Base-by-base conservation (phyloP, 2,888 invertebrate species). In the Coleophora flavipennella region DNA sequence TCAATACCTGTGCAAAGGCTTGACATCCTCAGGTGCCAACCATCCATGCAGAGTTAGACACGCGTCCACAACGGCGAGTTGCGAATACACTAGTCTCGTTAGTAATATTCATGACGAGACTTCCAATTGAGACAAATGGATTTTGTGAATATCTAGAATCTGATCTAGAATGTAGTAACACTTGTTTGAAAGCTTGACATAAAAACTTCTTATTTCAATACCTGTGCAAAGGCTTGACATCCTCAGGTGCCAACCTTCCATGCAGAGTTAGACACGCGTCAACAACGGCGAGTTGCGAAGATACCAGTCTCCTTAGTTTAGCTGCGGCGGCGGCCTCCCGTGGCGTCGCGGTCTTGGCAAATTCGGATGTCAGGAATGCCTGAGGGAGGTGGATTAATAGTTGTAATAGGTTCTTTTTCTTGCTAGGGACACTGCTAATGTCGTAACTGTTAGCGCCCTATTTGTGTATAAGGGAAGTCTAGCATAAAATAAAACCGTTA, bases 171-270 rank as follows among this genome's bases (percentile, higher is more conserved):
- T n/a, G n/a, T n/a, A n/a, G n/a, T n/a, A n/a, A n/a, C n/a, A n/a
- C n/a, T n/a, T n/a, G n/a, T n/a, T n/a, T n/a, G n/a, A n/a, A n/a
- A n/a, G n/a, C n/a, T n/a, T n/a, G n/a, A 4, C 20, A 20, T 20
- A 3, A 20, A 20, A 3, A 20, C 3, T 20, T 20, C 53, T n/a
- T 20, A 20, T 20, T 20, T 6, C 6, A 20, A 42, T 40, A 83
- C 85, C 81, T 86, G 62, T 98, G 97, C 50, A 98, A 72, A 0
- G 97, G 97, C 49, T 94, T 94, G 0, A 97, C 94, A n/a, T 92
- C 94, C 1, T 92, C 83, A 0, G 97, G 95, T 1, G 95, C 96
- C 41, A 96, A 80, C 45, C 92, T 88, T 0, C 94, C 95, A 59
- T 98, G 97, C 25, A 97, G 69, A 39, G 90, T 86, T 10, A 98